These are phyloP conservation scores for Watsonalla binaria DNA, from an alignment of 2,888 invertebrate genomes.

Conservation along the genomic window DNA sequence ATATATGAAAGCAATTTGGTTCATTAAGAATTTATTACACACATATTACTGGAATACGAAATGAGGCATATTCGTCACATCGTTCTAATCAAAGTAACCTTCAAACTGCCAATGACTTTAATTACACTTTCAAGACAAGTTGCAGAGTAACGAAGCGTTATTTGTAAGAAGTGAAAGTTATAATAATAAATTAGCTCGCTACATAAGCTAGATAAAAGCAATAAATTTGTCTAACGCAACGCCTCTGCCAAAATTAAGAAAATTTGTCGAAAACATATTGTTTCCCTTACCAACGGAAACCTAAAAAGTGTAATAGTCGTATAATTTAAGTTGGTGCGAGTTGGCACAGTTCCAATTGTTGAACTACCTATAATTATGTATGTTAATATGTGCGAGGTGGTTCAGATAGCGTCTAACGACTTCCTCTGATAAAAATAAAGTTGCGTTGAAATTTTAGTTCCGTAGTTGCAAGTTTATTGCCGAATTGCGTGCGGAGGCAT, in stretches of 20 bases:
- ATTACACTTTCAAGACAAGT: not conserved
- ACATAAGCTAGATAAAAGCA: conserved; percentile 23
- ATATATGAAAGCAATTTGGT: no score
- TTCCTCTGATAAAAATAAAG: conserved; percentile 77
- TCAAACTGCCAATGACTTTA: not conserved
- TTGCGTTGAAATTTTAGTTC: conserved; percentile 78
- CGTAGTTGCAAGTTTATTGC: conserved; percentile 73
- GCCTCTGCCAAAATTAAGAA: conserved; percentile 39
- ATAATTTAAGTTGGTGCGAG: conserved; percentile 60
- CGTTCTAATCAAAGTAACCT: not conserved
- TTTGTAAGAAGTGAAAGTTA: not conserved
- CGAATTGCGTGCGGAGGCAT: conserved; percentile 64
- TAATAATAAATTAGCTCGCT: not conserved
- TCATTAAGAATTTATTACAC: no score
- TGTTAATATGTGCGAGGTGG: conserved; percentile 74
- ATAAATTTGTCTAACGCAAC: conserved; percentile 41
- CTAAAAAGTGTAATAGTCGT: conserved; percentile 63
- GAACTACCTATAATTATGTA: conserved; percentile 76
- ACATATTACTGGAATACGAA: not conserved
- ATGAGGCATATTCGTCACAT: not conserved
- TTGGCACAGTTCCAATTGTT: conserved; percentile 69
- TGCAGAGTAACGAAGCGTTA: no score
- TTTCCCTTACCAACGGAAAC: conserved; percentile 58
- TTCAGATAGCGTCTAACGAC: conserved; percentile 76
- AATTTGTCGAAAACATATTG: conserved; percentile 51